phyloP scores from a whole-genome alignment of 1,140 invertebrate species.

The Berghia stephanieae region DNA sequence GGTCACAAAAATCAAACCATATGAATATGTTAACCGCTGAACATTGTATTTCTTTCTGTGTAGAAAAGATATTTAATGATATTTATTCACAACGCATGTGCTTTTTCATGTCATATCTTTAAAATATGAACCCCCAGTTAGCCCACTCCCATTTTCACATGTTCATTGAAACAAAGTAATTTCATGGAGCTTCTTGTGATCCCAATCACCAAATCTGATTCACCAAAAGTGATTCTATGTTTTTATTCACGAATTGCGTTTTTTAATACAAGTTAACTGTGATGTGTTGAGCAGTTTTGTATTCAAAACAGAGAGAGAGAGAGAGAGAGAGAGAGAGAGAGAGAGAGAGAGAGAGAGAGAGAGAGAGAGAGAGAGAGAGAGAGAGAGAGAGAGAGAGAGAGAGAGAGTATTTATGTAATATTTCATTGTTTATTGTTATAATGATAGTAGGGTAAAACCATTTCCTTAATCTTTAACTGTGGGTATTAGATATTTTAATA shows the following conservation, averaged over 20 bases:
- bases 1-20: constrained; percentile 68
- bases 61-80: neutral
- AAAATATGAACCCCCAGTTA: neutral
- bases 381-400: neutral
- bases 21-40: constrained; percentile 34
- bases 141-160: neutral
- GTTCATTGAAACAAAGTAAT: neutral
- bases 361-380: neutral
- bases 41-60: neutral
- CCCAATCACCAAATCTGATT: neutral
- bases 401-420: neutral
- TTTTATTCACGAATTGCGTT: neutral
- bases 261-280: neutral
- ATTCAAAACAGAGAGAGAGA: neutral
- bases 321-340: constrained; percentile 16
- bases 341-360: neutral
- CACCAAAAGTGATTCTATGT: neutral
- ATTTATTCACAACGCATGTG: no score
- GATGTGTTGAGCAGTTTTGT: neutral
- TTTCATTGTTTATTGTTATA: constrained; percentile 10
- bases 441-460: neutral
- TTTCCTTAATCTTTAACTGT: neutral
- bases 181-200: neutral
- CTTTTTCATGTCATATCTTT: no score
- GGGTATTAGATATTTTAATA: neutral